These are phyloP conservation scores for Drosophila bifasciata DNA, from an alignment of 1,140 invertebrate genomes.

Conservation along the genomic window DNA sequence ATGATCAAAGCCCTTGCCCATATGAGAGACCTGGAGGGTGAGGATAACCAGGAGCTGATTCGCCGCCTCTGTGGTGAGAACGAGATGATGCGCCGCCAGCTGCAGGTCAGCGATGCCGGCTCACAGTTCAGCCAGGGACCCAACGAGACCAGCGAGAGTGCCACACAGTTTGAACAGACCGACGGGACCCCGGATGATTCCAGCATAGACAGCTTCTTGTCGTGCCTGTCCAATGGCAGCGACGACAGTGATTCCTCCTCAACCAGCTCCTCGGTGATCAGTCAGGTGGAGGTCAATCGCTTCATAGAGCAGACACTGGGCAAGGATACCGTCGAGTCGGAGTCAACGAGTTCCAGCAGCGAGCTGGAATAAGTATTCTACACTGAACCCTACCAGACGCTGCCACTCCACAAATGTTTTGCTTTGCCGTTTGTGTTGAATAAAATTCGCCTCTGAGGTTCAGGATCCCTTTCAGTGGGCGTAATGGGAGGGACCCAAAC, in stretches of 20 bases:
- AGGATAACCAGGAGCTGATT: conserved; percentile 38
- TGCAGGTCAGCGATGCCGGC: conserved; percentile 42
- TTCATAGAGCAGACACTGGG: conserved; percentile 38
- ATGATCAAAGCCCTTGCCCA: conserved; percentile 28
- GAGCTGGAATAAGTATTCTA: not conserved
- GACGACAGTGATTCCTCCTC: conserved; percentile 10
- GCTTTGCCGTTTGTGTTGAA: not conserved
- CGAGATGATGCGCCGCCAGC: conserved; percentile 45
- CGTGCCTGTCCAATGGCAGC: conserved; percentile 28
- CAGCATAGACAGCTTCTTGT: conserved; percentile 51
- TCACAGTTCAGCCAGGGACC: conserved; percentile 28
- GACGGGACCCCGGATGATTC: not conserved
- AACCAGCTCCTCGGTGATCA: not conserved
- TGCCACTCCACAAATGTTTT: not conserved
- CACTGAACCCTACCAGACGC: not conserved
- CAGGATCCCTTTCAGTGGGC: not conserved
- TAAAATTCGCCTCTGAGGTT: not conserved
- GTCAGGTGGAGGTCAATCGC: conserved; percentile 16
- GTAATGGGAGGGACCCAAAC: conserved; percentile 6
- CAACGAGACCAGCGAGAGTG: conserved; percentile 7
- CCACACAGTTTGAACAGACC: conserved; percentile 47
- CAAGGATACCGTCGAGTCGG: not conserved
- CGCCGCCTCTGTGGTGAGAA: conserved; percentile 46
- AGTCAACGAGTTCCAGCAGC: not conserved
- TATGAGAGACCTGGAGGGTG: conserved; percentile 31